These are phyloP conservation scores for Erebia aethiops DNA, from an alignment of 2,888 invertebrate genomes.

Conservation along the genomic window DNA sequence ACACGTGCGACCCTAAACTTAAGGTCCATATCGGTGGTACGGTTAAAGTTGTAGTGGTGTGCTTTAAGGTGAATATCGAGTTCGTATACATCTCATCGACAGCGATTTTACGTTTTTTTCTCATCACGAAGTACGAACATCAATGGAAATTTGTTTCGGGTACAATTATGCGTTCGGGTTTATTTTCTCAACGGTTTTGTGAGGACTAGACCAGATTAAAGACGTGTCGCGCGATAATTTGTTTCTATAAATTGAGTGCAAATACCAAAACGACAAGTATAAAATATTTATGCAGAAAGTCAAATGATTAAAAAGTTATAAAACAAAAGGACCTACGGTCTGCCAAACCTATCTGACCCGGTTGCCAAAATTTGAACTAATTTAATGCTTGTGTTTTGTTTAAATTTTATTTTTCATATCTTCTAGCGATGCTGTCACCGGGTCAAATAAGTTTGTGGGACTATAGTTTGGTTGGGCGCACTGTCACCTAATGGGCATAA, in stretches of 20 bases:
- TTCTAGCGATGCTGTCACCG: too few species aligned
- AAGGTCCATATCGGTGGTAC: slow-evolving; percentile 38
- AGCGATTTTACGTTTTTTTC: slow-evolving; percentile 76
- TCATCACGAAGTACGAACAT: slow-evolving; percentile 73
- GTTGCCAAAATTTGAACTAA: too few species aligned
- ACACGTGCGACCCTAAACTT: slow-evolving; percentile 41
- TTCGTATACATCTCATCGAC: slow-evolving; percentile 74
- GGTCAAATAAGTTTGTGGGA: too few species aligned
- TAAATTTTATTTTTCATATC: too few species aligned
- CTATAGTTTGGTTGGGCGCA: too few species aligned
- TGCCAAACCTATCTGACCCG: too few species aligned
- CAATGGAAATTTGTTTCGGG: slow-evolving; percentile 79
- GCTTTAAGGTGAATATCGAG: slow-evolving; percentile 65
- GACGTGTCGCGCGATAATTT: neutral
- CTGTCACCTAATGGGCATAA: too few species aligned
- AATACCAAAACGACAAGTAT: too few species aligned
- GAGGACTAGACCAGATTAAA: neutral
- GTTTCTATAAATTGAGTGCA: neutral
- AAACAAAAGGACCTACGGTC: too few species aligned
- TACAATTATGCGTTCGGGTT: slow-evolving; percentile 75
- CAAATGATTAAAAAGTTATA: neutral
- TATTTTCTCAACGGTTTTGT: slow-evolving; percentile 61
- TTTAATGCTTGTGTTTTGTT: too few species aligned
- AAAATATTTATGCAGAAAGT: too few species aligned
- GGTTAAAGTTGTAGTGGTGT: slow-evolving; percentile 51